Evolutionary conservation across 2,113 vertebrate genomes (phyloP), one percentile per base, ranked within the genome.

Genomic region (Anthoscopus minutus): DNA sequence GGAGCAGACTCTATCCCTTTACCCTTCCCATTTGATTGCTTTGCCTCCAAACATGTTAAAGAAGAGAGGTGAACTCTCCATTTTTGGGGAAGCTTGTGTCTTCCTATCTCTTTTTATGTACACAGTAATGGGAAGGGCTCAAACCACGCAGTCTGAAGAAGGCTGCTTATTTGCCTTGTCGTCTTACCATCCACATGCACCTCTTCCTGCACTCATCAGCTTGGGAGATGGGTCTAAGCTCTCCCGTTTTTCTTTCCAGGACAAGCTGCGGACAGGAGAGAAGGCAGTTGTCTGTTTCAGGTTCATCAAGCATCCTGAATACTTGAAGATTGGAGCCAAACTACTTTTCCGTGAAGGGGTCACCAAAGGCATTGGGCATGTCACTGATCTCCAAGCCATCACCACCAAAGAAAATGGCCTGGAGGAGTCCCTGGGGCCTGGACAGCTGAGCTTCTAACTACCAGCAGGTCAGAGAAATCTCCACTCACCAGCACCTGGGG

Each of bases 271-370:
- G 81, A 99, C 99, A 5, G 99, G 99, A 18, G 99, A 99, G 97
- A 99, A 99, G 96, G 99, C 99, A 23, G 99, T 99, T 10, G 99
- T 99, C n/a, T 97, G 98, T 65, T 99, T 99, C 97, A 98, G 97
- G 94, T 99, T 99, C 98, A 98, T 99, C 97, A 99, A 99, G 90
- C 99, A 99, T 91, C 99, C 99, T 6, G 99, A 99, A 89, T 99
- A 99, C 97, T 98, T 99, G 97, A 99, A 99, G 97, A 98, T 98
- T 2, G 99, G 99, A 31, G 98, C 99, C 78, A 99, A 99, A 97
- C 97, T 99, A 92, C 98, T 99, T 76, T 99, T 99, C 97, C 98
- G 99, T 93, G 98, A 99, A 97, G 99, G 99, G 37, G 98, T 98
- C 53, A 99, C 99, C 93, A 99, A 99, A 98, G 99, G 99, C 73